Conservation (phyloP, 2,113 vertebrate genomes). For the Macquaria australasica region DNA sequence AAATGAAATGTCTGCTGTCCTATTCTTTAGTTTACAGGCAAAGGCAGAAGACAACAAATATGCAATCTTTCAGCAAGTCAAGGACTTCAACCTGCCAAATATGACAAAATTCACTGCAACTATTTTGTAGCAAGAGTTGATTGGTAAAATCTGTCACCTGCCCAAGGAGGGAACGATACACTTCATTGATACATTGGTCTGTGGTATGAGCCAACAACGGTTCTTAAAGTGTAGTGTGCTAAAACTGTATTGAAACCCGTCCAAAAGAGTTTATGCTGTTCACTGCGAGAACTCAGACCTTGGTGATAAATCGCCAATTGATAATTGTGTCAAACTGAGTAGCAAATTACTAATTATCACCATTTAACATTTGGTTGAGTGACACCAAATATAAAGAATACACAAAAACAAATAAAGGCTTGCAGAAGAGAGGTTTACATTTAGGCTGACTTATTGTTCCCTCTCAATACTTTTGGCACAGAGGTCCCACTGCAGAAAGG, state of each 20-base stretch:
- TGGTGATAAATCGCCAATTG: not conserved
- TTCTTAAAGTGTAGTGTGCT: not conserved
- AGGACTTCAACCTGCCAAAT: not conserved
- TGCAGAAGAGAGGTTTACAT: not conserved
- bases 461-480: not conserved
- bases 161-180: too few relatives aligned
- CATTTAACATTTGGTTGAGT: not conserved
- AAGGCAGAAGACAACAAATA: not conserved
- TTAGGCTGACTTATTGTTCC: not conserved
- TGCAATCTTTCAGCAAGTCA: not conserved
- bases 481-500: not conserved
- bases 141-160: too few relatives aligned
- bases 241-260: not conserved
- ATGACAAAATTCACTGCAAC: too few relatives aligned
- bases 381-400: not conserved
- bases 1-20: constrained; percentile 1
- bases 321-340: not conserved
- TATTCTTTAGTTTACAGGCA: not conserved
- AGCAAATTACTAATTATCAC: not conserved
- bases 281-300: not conserved
- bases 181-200: too few relatives aligned
- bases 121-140: too few relatives aligned
- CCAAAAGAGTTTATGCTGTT: not conserved
- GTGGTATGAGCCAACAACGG: too few relatives aligned
- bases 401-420: not conserved